Percentiles rank a stretch among this genome's conserved stretches.
Conservation (phyloP, 2,113 vertebrate genomes). For the Oreochromis niloticus region DNA sequence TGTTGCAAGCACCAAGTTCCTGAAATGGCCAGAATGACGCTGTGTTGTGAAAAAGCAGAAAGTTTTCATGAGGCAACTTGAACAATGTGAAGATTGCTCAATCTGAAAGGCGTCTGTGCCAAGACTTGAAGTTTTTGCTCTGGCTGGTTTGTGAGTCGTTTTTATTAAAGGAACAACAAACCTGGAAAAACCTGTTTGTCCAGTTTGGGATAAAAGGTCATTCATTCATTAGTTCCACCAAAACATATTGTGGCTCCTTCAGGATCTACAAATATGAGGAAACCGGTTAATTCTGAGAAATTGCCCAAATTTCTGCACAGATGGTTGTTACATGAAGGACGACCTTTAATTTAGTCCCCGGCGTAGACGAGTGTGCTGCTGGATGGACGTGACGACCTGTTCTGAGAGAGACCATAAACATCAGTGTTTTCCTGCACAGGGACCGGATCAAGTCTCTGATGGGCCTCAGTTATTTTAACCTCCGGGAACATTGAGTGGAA, state of each 20-base stretch:
- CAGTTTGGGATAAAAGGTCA: background rate
- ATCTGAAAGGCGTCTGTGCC: background rate
- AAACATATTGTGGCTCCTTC: background rate
- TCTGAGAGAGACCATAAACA: background rate
- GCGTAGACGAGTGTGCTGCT: background rate
- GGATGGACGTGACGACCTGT: background rate
- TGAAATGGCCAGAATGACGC: background rate
- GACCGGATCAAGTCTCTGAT: background rate
- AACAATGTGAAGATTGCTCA: background rate
- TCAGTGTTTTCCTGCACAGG: background rate
- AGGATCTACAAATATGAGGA: background rate
- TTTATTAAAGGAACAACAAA: background rate
- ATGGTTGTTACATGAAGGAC: no score
- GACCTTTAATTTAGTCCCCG: background rate
- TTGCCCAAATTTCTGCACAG: background rate
- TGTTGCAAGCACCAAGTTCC: background rate
- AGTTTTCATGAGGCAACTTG: background rate
- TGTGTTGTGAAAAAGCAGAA: conserved; percentile 14
- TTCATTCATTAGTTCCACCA: background rate
- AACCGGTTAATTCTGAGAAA: rapidly evolving
- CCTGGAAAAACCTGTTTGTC: background rate
- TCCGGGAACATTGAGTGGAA: background rate
- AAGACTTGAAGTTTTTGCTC: rapidly evolving
- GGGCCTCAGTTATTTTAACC: background rate
- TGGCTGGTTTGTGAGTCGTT: background rate